A percentile compares a stretch with the other conserved stretches of the same genome.
Evolutionary conservation across 2,888 invertebrate species (phyloP).

Genomic region (Nycteola revayana): DNA sequence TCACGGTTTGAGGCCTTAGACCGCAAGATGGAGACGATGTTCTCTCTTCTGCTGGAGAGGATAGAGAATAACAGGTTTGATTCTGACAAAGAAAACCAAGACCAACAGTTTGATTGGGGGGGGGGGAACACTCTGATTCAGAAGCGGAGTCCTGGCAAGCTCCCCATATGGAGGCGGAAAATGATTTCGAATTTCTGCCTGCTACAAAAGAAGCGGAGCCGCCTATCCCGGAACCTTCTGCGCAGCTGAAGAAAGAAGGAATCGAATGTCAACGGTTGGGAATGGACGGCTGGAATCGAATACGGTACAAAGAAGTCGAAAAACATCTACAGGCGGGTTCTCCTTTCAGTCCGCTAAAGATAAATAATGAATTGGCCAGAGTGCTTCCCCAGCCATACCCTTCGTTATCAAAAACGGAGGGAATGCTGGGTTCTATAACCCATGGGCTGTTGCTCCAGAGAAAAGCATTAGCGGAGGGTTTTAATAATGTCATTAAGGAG

Average conservation of each 20-base stretch:
- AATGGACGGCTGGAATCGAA: slow-evolving; percentile 12
- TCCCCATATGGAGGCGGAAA: background rate
- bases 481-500: slow-evolving; percentile 3
- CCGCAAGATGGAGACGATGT: slow-evolving; percentile 5
- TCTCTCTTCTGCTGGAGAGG: slow-evolving; percentile 1
- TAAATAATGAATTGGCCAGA: slow-evolving; percentile 13
- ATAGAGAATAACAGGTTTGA: slow-evolving; percentile 1
- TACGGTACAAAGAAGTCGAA: slow-evolving; percentile 19
- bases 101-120: background rate
- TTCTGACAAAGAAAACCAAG: too few species aligned
- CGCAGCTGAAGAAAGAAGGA: slow-evolving; percentile 11
- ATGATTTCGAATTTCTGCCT: slow-evolving; percentile 5
- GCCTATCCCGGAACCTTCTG: slow-evolving; percentile 6
- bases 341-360: slow-evolving; percentile 15
- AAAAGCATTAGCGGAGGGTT: slow-evolving; percentile 8
- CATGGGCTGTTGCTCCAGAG: slow-evolving; percentile 13
- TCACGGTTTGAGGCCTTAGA: slow-evolving; percentile 1
- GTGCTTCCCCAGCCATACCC: slow-evolving; percentile 2
- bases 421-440: slow-evolving; percentile 13
- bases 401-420: slow-evolving; percentile 10
- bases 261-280: slow-evolving; percentile 19
- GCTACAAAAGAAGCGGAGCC: slow-evolving; percentile 13
- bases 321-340: slow-evolving; percentile 18
- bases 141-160: background rate
- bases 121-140: background rate